Conservation (phyloP, 2,888 invertebrate species). For the Scelioninae gen. 1 region DNA sequence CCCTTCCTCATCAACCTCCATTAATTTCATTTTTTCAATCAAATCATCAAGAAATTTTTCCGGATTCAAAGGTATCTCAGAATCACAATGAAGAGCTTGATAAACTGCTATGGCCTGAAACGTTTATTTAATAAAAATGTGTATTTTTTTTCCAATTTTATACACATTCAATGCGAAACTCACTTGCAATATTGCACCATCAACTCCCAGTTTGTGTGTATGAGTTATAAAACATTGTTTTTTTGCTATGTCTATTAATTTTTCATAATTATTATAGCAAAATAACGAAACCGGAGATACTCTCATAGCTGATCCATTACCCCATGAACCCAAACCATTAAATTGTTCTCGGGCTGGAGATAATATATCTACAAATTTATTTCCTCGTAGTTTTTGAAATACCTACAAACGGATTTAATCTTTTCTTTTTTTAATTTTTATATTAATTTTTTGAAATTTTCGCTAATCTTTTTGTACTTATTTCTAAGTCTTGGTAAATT, state of each 20-base stretch:
- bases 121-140: background rate
- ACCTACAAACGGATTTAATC: conserved; percentile 78
- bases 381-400: conserved; percentile 86
- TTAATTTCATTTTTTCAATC: conserved; percentile 85
- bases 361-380: conserved; percentile 86
- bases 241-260: conserved; percentile 85
- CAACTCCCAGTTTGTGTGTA: conserved; percentile 85
- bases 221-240: conserved; percentile 88
- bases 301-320: conserved; percentile 92
- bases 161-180: conserved; percentile 24
- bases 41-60: conserved; percentile 85
- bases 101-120: conserved; percentile 86
- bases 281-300: conserved; percentile 88
- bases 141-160: too few species aligned
- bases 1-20: conserved; percentile 85
- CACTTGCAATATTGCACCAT: conserved; percentile 86
- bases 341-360: conserved; percentile 88
- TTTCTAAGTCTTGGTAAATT: too few species aligned
- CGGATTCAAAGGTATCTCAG: conserved; percentile 84
- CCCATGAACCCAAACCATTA: conserved; percentile 89
- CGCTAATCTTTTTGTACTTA: too few species aligned
- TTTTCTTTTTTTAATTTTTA: background rate
- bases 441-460: too few species aligned
- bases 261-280: conserved; percentile 85
- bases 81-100: conserved; percentile 85